Evolutionary conservation across 2,797 vertebrate genomes (phyloP).

Genomic region (Nyctibius grandis): DNA sequence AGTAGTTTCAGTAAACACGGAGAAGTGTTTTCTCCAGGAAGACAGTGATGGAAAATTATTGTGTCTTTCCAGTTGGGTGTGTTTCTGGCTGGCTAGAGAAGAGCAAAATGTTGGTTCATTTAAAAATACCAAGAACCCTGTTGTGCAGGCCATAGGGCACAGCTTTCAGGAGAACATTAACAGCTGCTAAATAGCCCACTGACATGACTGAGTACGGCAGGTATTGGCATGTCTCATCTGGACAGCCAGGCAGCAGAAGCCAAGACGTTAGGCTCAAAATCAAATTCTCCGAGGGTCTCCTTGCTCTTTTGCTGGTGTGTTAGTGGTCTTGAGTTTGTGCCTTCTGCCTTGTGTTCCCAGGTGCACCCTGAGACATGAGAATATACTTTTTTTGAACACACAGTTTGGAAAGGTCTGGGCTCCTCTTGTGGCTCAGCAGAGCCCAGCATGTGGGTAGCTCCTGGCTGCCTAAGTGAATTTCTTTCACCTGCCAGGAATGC

Average conservation of each 20-base stretch:
- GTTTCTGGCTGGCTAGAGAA: background rate
- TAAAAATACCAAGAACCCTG: background rate
- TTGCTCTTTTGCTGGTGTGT: background rate
- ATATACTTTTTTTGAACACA: background rate
- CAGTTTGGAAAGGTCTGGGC: background rate
- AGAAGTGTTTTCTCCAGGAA: background rate
- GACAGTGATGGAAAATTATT: background rate
- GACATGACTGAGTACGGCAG: fast-evolving
- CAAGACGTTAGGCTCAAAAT: background rate
- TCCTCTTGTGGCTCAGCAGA: background rate
- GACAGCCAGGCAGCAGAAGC: background rate
- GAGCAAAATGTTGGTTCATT: background rate
- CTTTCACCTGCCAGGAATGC: background rate
- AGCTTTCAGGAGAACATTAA: background rate
- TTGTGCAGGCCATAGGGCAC: background rate
- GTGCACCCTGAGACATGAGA: background rate
- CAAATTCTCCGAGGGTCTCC: fast-evolving
- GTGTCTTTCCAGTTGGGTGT: background rate
- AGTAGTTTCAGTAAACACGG: background rate
- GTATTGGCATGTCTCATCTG: background rate
- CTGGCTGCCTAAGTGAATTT: background rate
- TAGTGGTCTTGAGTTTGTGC: background rate
- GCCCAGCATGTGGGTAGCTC: background rate
- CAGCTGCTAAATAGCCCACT: background rate
- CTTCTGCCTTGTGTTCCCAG: background rate